phyloP scores from a whole-genome alignment of 2,113 vertebrate species.

The Rhinichthys klamathensis region DNA sequence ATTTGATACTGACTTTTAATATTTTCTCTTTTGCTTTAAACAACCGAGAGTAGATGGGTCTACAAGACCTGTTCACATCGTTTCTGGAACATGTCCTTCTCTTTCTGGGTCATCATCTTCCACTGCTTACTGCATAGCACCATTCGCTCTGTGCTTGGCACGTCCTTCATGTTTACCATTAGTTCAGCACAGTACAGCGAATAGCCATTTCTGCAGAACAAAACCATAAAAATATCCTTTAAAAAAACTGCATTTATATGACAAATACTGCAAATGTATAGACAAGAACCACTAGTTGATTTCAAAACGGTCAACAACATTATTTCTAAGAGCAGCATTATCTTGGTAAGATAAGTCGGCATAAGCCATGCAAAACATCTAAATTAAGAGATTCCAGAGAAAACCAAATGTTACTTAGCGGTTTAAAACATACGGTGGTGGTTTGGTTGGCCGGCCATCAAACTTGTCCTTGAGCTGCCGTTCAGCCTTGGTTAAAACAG shows the following conservation, averaged over 20 bases:
- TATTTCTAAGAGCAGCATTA: not conserved
- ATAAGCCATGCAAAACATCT: not conserved
- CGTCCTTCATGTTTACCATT: slow-evolving; percentile 85
- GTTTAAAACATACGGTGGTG: slow-evolving; percentile 73
- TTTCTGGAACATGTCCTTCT: slow-evolving; percentile 83
- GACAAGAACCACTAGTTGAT: not conserved
- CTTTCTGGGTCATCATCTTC: slow-evolving; percentile 82
- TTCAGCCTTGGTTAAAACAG: slow-evolving; percentile 82
- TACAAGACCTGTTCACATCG: slow-evolving; percentile 79
- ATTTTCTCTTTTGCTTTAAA: not conserved
- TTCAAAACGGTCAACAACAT: not conserved
- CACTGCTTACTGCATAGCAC: slow-evolving; percentile 83
- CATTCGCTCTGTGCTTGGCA: slow-evolving; percentile 81
- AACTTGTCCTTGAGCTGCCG: slow-evolving; percentile 83
- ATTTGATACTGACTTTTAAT: not conserved
- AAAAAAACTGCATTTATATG: not conserved
- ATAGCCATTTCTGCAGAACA: slow-evolving; percentile 75
- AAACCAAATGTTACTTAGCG: not conserved
- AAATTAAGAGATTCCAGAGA: not conserved
- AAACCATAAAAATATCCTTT: not conserved
- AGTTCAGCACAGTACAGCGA: slow-evolving; percentile 81
- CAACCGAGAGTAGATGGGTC: not conserved
- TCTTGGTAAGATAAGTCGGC: not conserved
- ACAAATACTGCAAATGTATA: not conserved
- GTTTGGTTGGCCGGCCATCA: slow-evolving; percentile 80